Base-by-base conservation (phyloP, 1,140 invertebrate species). In the Antheraea mylitta region DNA sequence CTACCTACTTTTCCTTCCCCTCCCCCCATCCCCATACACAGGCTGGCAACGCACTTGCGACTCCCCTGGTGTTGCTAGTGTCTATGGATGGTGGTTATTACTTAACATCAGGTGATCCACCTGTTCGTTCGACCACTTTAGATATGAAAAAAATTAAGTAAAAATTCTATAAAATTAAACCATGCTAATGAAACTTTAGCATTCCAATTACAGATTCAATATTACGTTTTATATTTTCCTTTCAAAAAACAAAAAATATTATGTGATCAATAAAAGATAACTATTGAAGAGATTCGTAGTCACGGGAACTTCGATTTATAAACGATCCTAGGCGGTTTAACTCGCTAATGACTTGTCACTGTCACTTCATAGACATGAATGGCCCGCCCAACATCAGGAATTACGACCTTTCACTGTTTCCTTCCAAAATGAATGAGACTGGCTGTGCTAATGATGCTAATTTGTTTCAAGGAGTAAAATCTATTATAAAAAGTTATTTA, bases 281-380 rank as follows among this genome's bases (percentile, higher is more conserved):
- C 45, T 53, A 16, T 42, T 4, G 3, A 42, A 0, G 38, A 11
- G 38, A 42, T 11, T 42, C 38, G 11, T 42, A 42, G 38, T 42
- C 38, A 53, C 45, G 45, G 10, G 38, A 53, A 45, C 42, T 19
- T 45, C 64, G 61, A 18, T 48, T 19, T 18, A 42, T 48, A 45
- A 18, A 38, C 16, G 16, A 16, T 53, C 19, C n/a, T 11, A 45
- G 37, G 9, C 38, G 64, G 19, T 63, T 13, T 65, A 42, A 38
- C n/a, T 42, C 59, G 59, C 66, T 88, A 88, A 88, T 85, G 86
- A 87, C 79, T 82, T 77, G 76, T 86, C 83, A 86, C 68, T 77
- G 85, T 85, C 85, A 80, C 61, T 11, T 53, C 45, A 53, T 67
- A 64, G 18, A 67, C 76, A 64, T 68, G 76, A 77, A 75, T 81